These are phyloP conservation scores for Ischnus inquisitorius DNA, from an alignment of 2,888 invertebrate species.

Conservation along the genomic window DNA sequence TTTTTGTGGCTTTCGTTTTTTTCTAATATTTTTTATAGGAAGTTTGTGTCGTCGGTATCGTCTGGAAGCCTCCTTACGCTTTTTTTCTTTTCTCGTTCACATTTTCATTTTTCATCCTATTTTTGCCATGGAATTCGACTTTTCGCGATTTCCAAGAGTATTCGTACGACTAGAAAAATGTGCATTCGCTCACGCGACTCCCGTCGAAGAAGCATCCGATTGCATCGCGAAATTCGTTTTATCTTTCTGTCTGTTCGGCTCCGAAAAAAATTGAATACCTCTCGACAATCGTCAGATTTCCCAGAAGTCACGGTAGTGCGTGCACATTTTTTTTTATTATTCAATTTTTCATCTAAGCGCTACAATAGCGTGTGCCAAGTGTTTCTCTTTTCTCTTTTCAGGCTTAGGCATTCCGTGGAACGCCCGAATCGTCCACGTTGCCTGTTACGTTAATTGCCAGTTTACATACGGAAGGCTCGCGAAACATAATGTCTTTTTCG, in stretches of 20 bases:
- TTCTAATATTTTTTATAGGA: slow-evolving; percentile 52
- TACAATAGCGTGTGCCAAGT: slow-evolving; percentile 64
- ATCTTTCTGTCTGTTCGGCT: slow-evolving; percentile 8
- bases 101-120: slow-evolving; percentile 40
- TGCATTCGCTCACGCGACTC: slow-evolving; percentile 63
- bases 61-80: slow-evolving; percentile 73
- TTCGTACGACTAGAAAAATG: slow-evolving; percentile 73
- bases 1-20: slow-evolving; percentile 4
- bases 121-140: slow-evolving; percentile 54
- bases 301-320: slow-evolving; percentile 54
- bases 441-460: slow-evolving; percentile 67
- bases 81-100: slow-evolving; percentile 57
- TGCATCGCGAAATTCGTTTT: slow-evolving; percentile 18
- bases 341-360: slow-evolving; percentile 63
- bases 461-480: slow-evolving; percentile 37
- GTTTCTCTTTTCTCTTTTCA: slow-evolving; percentile 58
- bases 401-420: slow-evolving; percentile 73
- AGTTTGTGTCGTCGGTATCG: slow-evolving; percentile 55
- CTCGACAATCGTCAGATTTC: slow-evolving; percentile 50
- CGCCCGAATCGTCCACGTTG: slow-evolving; percentile 76
- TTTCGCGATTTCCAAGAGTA: slow-evolving; percentile 71
- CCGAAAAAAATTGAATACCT: slow-evolving; percentile 28
- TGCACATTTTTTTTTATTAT: slow-evolving; percentile 63
- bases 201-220: slow-evolving; percentile 39
- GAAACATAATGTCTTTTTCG: slow-evolving; percentile 31